phyloP scores from a whole-genome alignment of 2,797 vertebrate species.

The Siniperca obscura region DNA sequence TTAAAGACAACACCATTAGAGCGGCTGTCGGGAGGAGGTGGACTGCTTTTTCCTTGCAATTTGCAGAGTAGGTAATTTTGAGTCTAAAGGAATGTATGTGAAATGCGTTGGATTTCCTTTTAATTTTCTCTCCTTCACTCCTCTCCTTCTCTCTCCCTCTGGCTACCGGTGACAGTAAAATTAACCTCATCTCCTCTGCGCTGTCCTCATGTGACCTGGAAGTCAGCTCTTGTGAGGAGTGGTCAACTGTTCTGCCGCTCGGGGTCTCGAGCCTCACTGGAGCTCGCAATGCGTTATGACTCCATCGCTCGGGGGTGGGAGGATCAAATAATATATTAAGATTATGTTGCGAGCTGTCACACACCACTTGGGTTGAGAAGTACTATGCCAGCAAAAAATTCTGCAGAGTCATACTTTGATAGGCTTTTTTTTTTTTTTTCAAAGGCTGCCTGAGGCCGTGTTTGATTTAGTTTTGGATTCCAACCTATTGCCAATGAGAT shows the following conservation, averaged over 20 bases:
- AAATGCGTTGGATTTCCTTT: slow-evolving; percentile 43
- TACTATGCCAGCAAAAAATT: slow-evolving; percentile 56
- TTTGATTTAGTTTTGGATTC: slow-evolving; percentile 70
- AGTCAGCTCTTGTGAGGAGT: slow-evolving; percentile 53
- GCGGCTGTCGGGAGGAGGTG: slow-evolving; percentile 39
- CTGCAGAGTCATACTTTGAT: slow-evolving; percentile 67
- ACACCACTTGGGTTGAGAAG: slow-evolving; percentile 60
- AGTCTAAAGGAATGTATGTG: slow-evolving; percentile 47
- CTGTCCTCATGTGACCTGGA: slow-evolving; percentile 65
- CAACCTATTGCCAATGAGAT: slow-evolving; percentile 57
- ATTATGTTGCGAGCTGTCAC: slow-evolving; percentile 66
- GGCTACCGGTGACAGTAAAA: slow-evolving; percentile 45
- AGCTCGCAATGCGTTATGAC: slow-evolving; percentile 68
- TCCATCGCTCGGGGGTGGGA: slow-evolving; percentile 47
- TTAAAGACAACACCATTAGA: slow-evolving; percentile 75
- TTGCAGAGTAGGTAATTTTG: slow-evolving; percentile 57
- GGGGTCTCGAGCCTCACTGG: slow-evolving; percentile 51
- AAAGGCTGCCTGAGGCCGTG: slow-evolving; percentile 37
- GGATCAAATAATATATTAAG: slow-evolving; percentile 76
- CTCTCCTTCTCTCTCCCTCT: slow-evolving; percentile 30
- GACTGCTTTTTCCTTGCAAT: slow-evolving; percentile 46
- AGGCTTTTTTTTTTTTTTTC: slow-evolving; percentile 11
- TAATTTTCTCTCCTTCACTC: slow-evolving; percentile 22
- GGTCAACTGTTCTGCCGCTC: slow-evolving; percentile 65
- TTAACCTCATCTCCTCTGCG: slow-evolving; percentile 48